Evolutionary conservation across 2,797 vertebrate species (phyloP).

Genomic region (Acomys russatus): DNA sequence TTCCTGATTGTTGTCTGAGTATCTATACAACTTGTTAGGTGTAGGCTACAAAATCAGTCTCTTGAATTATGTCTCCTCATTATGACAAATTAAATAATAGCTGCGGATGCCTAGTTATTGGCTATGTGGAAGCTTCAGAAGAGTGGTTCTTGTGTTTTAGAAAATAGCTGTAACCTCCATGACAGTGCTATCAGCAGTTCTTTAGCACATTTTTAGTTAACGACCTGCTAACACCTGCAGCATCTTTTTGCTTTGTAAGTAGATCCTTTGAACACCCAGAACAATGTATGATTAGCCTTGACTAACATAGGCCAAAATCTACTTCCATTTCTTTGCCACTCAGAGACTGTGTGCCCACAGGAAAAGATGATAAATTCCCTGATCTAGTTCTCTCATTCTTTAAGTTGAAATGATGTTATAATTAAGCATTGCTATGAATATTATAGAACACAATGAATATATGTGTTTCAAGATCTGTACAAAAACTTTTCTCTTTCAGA

Average conservation of each 20-base stretch:
- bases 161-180: neutral
- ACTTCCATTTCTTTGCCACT: neutral
- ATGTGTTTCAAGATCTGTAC: neutral
- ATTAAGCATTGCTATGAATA: neutral
- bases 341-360: neutral
- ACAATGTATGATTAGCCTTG: neutral
- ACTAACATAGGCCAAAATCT: neutral
- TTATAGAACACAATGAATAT: neutral
- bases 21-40: neutral
- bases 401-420: neutral
- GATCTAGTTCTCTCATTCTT: neutral
- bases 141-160: neutral
- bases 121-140: neutral
- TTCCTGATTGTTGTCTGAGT: constrained; percentile 4
- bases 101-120: neutral
- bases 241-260: neutral
- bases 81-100: neutral
- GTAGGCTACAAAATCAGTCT: neutral
- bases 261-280: neutral
- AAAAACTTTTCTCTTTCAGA: neutral
- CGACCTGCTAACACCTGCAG: neutral
- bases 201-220: neutral
- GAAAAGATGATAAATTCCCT: neutral
- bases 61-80: neutral
- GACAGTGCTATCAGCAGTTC: fast-evolving